A percentile compares a stretch with the other conserved stretches of the same genome.
Conservation (phyloP, 2,888 invertebrate species). For the Aleiodes alternator region DNA sequence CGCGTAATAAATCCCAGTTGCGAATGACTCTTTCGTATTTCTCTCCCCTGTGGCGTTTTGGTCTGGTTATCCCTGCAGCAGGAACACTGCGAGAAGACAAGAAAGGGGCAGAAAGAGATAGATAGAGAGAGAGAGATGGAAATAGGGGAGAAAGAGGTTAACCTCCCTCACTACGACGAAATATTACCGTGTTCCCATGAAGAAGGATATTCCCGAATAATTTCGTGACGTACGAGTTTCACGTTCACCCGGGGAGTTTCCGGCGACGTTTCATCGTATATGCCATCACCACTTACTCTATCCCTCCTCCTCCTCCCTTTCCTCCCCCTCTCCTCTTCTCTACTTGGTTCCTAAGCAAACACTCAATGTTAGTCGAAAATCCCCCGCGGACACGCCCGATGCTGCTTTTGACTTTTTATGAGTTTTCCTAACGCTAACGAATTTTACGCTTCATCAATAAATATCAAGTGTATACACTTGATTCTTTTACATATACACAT, state of each 20-base stretch:
- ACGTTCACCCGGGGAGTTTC: constrained; percentile 42
- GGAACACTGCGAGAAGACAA: constrained; percentile 25
- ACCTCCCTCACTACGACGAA: constrained; percentile 60
- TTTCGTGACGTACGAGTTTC: constrained; percentile 64
- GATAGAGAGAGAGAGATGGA: constrained; percentile 9
- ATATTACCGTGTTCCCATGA: constrained; percentile 66
- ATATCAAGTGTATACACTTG: not conserved
- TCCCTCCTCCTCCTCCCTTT: not conserved
- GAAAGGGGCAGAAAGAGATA: constrained; percentile 10
- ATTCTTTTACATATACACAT: not conserved
- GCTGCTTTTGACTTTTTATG: not conserved
- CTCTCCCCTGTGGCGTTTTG: constrained; percentile 54
- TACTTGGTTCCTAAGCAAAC: constrained; percentile 8
- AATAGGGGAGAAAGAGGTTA: constrained; percentile 33
- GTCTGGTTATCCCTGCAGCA: constrained; percentile 57
- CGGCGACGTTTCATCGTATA: constrained; percentile 16
- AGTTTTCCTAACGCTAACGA: not conserved
- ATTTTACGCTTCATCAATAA: not conserved
- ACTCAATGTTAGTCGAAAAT: constrained; percentile 11
- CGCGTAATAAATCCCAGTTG: constrained; percentile 68
- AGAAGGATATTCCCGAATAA: constrained; percentile 66
- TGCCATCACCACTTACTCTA: not conserved
- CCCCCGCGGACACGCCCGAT: constrained; percentile 22
- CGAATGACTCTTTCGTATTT: constrained; percentile 54
- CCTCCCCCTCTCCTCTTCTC: not conserved